Conservation (phyloP, 2,797 vertebrate species). For the Muraenolepis orangiensis region DNA sequence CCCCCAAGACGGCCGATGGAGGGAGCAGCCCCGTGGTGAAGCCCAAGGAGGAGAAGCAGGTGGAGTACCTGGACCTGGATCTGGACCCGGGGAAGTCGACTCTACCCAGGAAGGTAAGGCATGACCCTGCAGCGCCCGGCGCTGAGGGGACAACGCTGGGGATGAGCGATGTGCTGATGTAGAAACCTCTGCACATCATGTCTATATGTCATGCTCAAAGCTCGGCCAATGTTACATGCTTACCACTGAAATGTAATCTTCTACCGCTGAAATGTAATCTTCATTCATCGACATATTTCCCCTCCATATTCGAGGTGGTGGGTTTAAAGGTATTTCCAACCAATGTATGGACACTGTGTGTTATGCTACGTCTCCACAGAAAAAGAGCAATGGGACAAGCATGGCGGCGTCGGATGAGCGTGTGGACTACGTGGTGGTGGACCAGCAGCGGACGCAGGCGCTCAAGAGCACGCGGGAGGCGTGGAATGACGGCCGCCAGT, state of each 20-base stretch:
- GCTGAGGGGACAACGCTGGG: neutral
- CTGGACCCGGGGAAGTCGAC: conserved; percentile 93
- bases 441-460: conserved; percentile 94
- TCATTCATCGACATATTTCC: neutral
- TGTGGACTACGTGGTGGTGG: conserved; percentile 97
- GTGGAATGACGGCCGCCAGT: conserved; percentile 95
- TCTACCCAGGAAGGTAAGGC: conserved; percentile 91
- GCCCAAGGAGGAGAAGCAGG: conserved; percentile 95
- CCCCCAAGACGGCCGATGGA: conserved; percentile 80
- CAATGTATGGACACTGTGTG: neutral
- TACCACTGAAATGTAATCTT: neutral
- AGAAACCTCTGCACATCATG: too few relatives aligned
- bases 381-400: conserved; percentile 89
- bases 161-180: neutral
- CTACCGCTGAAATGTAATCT: neutral
- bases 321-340: neutral
- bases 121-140: neutral
- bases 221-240: neutral
- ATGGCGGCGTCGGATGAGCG: conserved; percentile 89
- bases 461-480: conserved; percentile 95
- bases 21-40: conserved; percentile 93
- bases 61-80: conserved; percentile 97
- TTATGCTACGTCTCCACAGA: conserved; percentile 65
- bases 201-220: neutral
- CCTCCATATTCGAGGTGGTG: neutral